Evolutionary conservation across 2,888 invertebrate species (phyloP), one percentile per base, ranked within the genome.

Genomic region (Idaea dimidiata): DNA sequence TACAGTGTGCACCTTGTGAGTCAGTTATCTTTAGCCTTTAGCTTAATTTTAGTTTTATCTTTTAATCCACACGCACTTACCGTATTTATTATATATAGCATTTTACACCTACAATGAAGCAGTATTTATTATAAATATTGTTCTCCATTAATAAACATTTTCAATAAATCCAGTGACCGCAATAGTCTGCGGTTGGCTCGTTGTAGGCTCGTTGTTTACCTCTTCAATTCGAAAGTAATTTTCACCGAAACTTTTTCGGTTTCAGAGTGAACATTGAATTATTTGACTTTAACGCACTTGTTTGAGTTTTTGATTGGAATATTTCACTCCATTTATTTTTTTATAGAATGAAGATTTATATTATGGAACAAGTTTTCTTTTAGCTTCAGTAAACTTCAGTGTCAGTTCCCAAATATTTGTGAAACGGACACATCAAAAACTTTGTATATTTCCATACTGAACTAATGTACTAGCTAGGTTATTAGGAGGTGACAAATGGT

Each of bases 91-190:
- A n/a, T n/a, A n/a, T n/a, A n/a, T n/a, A n/a, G n/a, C n/a, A n/a
- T n/a, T n/a, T 32, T 32, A 32, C 10, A 32, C 32, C 32, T 32
- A 32, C 32, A 32, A 32, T 2, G 7, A 32, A 32, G 10, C 10
- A 32, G 10, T 32, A 32, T 8, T 32, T 32, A 32, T 8, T 32
- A 43, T 43, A 7, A 43, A 14, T 14, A 43, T 14, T 43, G 33
- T 33, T 14, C 43, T 43, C 7, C 14, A 54, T 81, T 82, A 83
- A 87, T 84, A 81, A 83, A 83, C 83, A 80, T 80, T 74, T 74
- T 77, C 75, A 86, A 88, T 86, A 86, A 81, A 84, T 84, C 82
- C 80, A 72, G 65, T 60, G 68, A 79, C 87, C 88, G 82, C 88
- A 85, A 78, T 82, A 79, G 81, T 72, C 66, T 80, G 84, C 74